A percentile compares a stretch with the other conserved stretches of the same genome.
These are phyloP conservation scores for Takifugu rubripes DNA, from an alignment of 2,797 vertebrate species.

Conservation along the genomic window DNA sequence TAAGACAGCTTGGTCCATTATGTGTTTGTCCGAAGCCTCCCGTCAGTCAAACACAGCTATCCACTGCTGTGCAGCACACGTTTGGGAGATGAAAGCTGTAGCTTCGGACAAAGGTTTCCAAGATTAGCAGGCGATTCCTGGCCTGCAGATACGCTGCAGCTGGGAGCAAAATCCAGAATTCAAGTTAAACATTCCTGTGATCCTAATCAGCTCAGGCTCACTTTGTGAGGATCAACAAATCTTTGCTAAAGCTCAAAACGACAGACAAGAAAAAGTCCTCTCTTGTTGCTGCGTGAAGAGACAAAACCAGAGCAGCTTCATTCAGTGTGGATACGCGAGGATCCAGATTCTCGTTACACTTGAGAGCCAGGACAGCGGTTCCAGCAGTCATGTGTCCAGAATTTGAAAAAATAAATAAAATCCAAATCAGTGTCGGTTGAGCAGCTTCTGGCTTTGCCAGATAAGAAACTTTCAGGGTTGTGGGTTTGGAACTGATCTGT, in stretches of 20 bases:
- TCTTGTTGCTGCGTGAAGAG: slow-evolving; percentile 29
- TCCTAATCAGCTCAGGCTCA: slow-evolving; percentile 39
- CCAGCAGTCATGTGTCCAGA: too few species aligned
- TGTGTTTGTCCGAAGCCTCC: slow-evolving; percentile 60
- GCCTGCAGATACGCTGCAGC: slow-evolving; percentile 11
- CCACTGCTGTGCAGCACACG: slow-evolving; percentile 48
- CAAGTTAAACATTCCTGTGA: slow-evolving; percentile 28
- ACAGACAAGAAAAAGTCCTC: slow-evolving; percentile 13
- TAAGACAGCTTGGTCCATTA: too few species aligned
- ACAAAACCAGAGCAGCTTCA: slow-evolving; percentile 31
- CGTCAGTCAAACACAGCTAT: slow-evolving; percentile 20
- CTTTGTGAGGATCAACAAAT: slow-evolving; percentile 30
- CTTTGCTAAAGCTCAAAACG: slow-evolving; percentile 24
- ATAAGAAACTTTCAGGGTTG: slow-evolving; percentile 22
- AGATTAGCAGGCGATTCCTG: slow-evolving; percentile 23
- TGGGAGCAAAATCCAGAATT: slow-evolving; percentile 27
- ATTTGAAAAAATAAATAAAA: neutral
- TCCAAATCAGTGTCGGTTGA: slow-evolving; percentile 1
- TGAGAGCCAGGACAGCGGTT: too few species aligned
- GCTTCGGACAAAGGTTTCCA: slow-evolving; percentile 6
- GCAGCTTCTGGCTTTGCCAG: slow-evolving; percentile 25
- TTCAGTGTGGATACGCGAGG: slow-evolving; percentile 9
- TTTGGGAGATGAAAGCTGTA: slow-evolving; percentile 41
- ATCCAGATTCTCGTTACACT: neutral
- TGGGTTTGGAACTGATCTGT: slow-evolving; percentile 27